Evolutionary conservation across 2,113 vertebrate species (phyloP).

Genomic region (Phalacrocorax carbo): DNA sequence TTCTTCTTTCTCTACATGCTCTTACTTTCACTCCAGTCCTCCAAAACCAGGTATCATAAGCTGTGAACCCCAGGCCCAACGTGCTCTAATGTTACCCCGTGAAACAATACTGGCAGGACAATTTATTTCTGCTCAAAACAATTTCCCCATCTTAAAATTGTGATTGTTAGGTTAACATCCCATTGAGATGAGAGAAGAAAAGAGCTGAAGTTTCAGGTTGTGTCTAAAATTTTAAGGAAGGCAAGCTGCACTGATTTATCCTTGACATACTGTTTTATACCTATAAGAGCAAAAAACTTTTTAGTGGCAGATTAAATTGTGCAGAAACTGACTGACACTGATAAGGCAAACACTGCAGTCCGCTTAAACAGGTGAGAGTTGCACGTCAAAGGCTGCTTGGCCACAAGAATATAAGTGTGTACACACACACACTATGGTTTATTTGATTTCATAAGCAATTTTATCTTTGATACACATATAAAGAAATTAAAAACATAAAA

Average conservation of each 20-base stretch:
- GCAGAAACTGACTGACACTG: conserved; percentile 54
- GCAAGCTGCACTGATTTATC: neutral
- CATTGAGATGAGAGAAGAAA: conserved; percentile 29
- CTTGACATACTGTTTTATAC: neutral
- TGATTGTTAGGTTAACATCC: conserved; percentile 46
- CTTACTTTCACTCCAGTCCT: neutral
- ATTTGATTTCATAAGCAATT: neutral
- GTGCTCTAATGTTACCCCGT: neutral
- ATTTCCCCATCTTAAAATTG: conserved; percentile 11
- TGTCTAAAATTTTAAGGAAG: conserved; percentile 45
- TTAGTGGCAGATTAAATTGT: conserved; percentile 47
- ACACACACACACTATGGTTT: neutral
- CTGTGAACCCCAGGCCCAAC: neutral
- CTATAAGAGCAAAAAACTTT: conserved; percentile 6
- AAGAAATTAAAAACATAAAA: neutral
- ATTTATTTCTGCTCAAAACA: conserved; percentile 31
- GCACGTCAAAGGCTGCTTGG: neutral
- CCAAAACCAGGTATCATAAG: neutral
- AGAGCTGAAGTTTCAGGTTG: conserved; percentile 5
- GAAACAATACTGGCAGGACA: neutral
- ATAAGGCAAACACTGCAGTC: conserved; percentile 9
- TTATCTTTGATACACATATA: neutral
- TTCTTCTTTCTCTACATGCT: neutral
- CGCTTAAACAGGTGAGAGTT: neutral
- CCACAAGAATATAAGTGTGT: neutral